A percentile compares a stretch with the other conserved stretches of the same genome.
Conservation (phyloP, 2,113 vertebrate species). For the Gallinago paraguaiae region DNA sequence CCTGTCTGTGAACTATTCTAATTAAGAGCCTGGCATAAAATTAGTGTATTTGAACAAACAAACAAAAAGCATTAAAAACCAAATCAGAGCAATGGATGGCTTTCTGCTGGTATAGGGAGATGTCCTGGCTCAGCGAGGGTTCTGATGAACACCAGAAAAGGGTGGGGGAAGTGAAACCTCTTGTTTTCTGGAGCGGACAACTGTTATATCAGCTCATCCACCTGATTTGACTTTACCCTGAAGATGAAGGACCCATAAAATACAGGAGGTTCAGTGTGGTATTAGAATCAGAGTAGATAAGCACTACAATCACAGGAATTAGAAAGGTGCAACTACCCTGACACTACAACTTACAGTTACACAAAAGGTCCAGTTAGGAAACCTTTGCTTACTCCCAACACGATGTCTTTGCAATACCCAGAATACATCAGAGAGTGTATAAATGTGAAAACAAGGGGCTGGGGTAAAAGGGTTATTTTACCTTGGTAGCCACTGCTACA, state of each 20-base stretch:
- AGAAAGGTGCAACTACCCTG: neutral
- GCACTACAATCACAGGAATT: neutral
- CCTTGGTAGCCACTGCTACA: neutral
- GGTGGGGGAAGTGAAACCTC: neutral
- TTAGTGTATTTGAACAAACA: no score
- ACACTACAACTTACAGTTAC: neutral
- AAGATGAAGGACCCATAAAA: neutral
- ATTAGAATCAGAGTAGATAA: neutral
- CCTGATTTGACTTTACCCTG: neutral
- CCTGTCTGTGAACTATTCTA: neutral
- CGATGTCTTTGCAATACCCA: neutral
- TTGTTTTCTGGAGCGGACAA: rapidly evolving
- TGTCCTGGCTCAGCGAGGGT: neutral
- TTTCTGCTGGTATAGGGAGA: neutral
- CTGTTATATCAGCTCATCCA: neutral
- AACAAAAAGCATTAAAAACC: no score
- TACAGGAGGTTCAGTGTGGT: neutral
- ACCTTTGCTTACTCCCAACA: neutral
- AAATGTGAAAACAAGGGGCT: neutral
- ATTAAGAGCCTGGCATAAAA: neutral
- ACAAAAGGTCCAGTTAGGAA: neutral
- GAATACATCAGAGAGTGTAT: neutral
- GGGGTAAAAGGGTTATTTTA: neutral
- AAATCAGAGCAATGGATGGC: neutral
- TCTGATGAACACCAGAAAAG: neutral